Base-by-base conservation (phyloP, 2,888 invertebrate species). In the Hypsopygia costalis region DNA sequence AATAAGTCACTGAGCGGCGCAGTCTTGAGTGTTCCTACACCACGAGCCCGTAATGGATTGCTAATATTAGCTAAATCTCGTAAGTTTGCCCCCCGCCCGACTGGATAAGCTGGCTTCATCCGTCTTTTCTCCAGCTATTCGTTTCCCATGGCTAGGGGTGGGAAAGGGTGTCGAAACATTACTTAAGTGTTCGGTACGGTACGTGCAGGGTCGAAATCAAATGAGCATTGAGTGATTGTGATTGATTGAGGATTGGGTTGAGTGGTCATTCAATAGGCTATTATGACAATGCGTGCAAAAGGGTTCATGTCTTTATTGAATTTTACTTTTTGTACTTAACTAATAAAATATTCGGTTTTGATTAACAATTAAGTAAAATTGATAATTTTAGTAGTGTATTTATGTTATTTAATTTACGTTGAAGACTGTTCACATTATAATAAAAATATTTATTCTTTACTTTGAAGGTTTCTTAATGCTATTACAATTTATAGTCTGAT, bases 11-110 rank as follows among this genome's bases (percentile, higher is more conserved):
- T 9, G 39, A 39, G 36, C 32, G 34, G 44, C 39, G 48, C 39
- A 39, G 58, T 44, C 53, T 50, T 47, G 47, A 45, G 53, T 60
- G 55, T 58, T 49, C 54, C 46, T 11, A 31, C 8, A 11, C 41
- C 44, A 43, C 30, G 16, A 16, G 16, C 49, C 59, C 50, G 72
- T 85, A 87, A 86, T 86, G 85, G 82, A 87, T 87, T 82, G 87
- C 81, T 80, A 82, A 86, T 88, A 85, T 88, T 86, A 76, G 81
- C 79, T 68, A 79, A 85, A 83, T 82, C 86, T 78, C 70, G 71
- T 72, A 74, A 78, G 77, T 78, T 76, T 70, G 69, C 75, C 69
- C 73, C 72, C 72, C 62, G 51, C 55, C 43, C 56, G 52, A 51
- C 65, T 53, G 71, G 71, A 68, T 81, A 78, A 85, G 78, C 73